A percentile compares a stretch with the other conserved stretches of the same genome.
Evolutionary conservation across 2,113 vertebrate genomes (phyloP).

Genomic region (Pseudonaja textilis): DNA sequence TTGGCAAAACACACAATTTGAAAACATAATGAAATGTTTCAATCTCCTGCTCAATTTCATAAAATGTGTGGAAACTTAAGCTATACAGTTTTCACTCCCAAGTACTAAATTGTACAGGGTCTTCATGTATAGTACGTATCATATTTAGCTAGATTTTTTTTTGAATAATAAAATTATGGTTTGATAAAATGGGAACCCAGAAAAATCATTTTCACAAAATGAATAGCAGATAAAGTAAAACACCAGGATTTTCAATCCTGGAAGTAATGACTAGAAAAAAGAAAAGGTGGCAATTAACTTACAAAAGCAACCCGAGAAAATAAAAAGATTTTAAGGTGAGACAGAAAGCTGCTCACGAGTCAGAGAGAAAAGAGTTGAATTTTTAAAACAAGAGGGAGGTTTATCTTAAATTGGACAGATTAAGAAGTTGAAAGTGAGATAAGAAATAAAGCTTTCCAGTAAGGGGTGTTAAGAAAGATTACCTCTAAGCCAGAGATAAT

Average conservation of each 20-base stretch:
- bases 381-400: neutral
- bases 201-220: neutral
- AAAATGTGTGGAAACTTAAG: neutral
- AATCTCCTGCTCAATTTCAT: neutral
- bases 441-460: neutral
- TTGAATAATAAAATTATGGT: neutral
- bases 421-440: neutral
- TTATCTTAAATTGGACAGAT: neutral
- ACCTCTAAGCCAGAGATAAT: neutral
- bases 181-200: neutral
- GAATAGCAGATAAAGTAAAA: neutral
- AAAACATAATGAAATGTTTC: neutral
- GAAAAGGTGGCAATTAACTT: neutral
- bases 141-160: neutral
- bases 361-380: neutral
- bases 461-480: neutral
- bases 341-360: neutral
- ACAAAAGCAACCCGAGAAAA: neutral
- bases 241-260: neutral
- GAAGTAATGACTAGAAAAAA: neutral
- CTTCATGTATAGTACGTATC: neutral
- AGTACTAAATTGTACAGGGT: neutral
- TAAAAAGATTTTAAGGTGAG: neutral
- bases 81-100: neutral
- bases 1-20: neutral